Base-by-base conservation (phyloP, 2,113 vertebrate genomes). In the Salminus brasiliensis region DNA sequence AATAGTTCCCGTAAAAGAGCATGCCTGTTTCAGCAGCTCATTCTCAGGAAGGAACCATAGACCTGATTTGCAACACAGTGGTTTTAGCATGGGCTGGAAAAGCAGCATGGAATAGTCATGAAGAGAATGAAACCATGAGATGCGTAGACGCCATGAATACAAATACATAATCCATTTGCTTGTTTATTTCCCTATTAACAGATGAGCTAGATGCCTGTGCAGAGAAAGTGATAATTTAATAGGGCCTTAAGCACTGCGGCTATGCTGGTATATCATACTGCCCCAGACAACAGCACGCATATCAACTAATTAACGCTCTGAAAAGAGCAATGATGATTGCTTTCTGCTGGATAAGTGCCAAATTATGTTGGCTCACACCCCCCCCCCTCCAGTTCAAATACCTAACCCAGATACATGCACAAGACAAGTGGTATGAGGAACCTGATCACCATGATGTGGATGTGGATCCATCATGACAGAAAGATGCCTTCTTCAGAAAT, bases 281-380 rank as follows among this genome's bases (percentile, higher is more conserved):
- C 78, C 45, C 53, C 77, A 71, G 55, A 32, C 73, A 62, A 81
- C 78, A 74, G 71, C 78, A 74, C 6, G 39, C 73, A 77, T 66
- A 23, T 65, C 74, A 81, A 72, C 78, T 74, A 84, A 84, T 84
- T 74, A 84, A 73, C 77, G 78, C 74, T 72, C 53, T 43, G 82
- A 81, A 80, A 76, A 67, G 52, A 72, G 69, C 27, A 23, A 81
- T 43, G 62, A 71, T 72, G 68, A 84, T 77, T 84, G 78, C 78
- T 80, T 83, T 84, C 62, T 49, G 62, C 36, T 59, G 59, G 78
- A 69, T 23, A 65, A 80, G 74, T 60, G 78, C 78, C 78, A 83
- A 74, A 83, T 81, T 62, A 77, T 29, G 53, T 80, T 59, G 74
- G 52, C 74, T 73, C 74, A 63, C 39, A 47, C 69, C 4, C n/a